Base-by-base conservation (phyloP, 2,113 vertebrate genomes). In the Elephas maximus region DNA sequence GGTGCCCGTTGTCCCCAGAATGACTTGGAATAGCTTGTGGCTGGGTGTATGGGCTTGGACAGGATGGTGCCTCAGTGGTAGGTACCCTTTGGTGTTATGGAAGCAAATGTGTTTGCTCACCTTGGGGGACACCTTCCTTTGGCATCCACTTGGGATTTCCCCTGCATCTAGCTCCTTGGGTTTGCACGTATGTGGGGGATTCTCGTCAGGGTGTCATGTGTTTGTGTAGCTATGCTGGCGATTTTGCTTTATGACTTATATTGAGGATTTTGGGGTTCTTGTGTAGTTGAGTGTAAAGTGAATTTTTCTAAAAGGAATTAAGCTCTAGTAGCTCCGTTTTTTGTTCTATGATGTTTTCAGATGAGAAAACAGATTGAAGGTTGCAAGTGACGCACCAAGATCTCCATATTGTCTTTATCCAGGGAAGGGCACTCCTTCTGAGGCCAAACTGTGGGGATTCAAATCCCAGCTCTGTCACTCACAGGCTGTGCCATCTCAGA, bases 291-390 rank as follows among this genome's bases (percentile, higher is more conserved):
- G 30, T 37, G 33, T 15, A 45, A n/a, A 57, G 69, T 78, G 69
- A 83, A 80, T 63, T 86, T 82, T 88, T 51, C 48, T 37, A 37
- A 93, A 88, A 86, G n/a, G n/a, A 86, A 77, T 92, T 81, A 45
- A 60, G 65, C 45, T 67, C 37, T 45, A 30, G n/a, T 48, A 48
- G 48, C 48, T 48, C 48, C 10, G 41, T 33, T n/a, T 67, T 30
- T 57, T 94, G 37, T 65, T 79, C 21, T 24, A 15, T 23, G n/a
- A 53, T 67, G 17, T 6, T 86, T 81, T 57, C 26, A 71, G 51
- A 53, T 89, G 67, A 76, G 21, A 73, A 69, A 69, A 65, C 26
- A 45, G 67, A 82, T n/a, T 18, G n/a, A 79, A 78, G n/a, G 51
- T 1, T 92, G 4, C 45, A 89, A 85, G 30, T 48, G 28, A 11